A percentile compares a stretch with the other conserved stretches of the same genome.
phyloP scores from a whole-genome alignment of 2,797 vertebrate genomes.

The Megaceryle alcyon region DNA sequence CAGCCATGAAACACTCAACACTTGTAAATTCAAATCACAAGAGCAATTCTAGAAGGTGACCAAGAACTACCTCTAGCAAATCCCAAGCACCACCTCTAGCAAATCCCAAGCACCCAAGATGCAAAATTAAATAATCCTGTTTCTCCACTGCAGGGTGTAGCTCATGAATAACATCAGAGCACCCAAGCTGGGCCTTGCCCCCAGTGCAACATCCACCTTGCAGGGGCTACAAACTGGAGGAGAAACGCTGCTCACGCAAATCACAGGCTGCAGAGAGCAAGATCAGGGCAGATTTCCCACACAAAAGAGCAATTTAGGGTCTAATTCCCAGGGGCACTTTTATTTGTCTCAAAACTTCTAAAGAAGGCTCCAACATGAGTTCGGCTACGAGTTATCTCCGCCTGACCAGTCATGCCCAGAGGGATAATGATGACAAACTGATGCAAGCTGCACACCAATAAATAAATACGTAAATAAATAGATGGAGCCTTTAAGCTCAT shows the following conservation, averaged over 20 bases:
- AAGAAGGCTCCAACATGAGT: neutral
- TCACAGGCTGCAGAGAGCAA: neutral
- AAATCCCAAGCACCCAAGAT: neutral
- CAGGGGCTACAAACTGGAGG: neutral
- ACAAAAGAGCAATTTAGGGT: accelerated
- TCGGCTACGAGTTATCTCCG: neutral
- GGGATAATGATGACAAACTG: accelerated
- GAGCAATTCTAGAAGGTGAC: neutral
- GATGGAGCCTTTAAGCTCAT: accelerated
- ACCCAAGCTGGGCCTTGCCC: neutral
- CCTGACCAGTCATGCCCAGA: neutral
- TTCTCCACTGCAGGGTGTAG: constrained; percentile 35
- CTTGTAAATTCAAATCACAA: neutral
- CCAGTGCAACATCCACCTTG: neutral
- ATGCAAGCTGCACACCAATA: accelerated
- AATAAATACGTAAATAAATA: no score
- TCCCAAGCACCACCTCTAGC: neutral
- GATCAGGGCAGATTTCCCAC: neutral
- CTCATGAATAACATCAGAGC: constrained; percentile 48
- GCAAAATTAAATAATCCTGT: neutral
- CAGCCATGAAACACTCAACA: accelerated
- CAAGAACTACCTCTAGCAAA: neutral
- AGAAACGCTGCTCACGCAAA: neutral
- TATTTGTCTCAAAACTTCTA: neutral
- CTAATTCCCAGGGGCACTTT: neutral